phyloP scores from a whole-genome alignment of 2,113 vertebrate species.

The Entomyzon cyanotis region DNA sequence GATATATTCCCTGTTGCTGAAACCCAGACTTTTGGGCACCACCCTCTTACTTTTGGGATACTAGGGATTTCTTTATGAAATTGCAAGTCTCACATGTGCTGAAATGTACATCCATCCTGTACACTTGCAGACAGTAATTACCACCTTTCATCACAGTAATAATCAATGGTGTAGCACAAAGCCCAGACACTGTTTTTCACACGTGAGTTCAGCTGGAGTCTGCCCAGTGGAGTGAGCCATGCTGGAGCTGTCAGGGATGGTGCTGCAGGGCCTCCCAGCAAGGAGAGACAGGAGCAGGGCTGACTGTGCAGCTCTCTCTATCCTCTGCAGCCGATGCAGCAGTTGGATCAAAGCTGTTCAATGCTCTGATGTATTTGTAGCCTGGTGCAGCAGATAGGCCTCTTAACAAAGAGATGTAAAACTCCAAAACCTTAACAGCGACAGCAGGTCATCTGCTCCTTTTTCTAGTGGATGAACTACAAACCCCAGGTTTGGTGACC shows the following conservation, averaged over 20 bases:
- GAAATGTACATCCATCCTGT: rapidly evolving
- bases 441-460: not conserved
- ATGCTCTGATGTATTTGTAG: not conserved
- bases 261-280: not conserved
- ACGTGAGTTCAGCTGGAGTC: not conserved
- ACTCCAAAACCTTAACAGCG: not conserved
- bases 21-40: not conserved
- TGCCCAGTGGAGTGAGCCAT: not conserved
- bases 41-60: not conserved
- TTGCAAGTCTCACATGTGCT: not conserved
- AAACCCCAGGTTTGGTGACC: not conserved
- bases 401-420: not conserved
- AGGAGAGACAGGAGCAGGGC: not conserved
- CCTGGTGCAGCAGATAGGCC: not conserved
- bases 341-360: not conserved
- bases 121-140: rapidly evolving
- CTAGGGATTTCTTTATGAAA: not conserved
- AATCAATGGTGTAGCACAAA: not conserved
- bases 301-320: not conserved
- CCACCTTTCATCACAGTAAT: no score
- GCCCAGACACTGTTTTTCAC: not conserved
- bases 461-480: not conserved
- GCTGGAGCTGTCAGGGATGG: not conserved
- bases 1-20: not conserved
- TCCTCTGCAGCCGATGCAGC: not conserved